Percentiles rank a stretch among this genome's conserved stretches.
phyloP scores from a whole-genome alignment of 2,113 vertebrate species.

The Podarcis cretensis region DNA sequence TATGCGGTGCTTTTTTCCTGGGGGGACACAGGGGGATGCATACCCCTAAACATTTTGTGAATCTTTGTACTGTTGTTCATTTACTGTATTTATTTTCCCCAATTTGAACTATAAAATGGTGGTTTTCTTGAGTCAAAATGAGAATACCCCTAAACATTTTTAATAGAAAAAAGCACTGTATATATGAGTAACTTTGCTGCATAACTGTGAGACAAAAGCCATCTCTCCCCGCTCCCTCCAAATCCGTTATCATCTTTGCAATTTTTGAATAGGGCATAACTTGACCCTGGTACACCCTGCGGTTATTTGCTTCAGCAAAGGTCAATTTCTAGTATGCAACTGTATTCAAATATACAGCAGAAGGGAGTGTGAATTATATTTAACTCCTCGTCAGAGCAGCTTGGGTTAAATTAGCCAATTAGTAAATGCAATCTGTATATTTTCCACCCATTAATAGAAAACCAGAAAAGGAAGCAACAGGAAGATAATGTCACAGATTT shows the following conservation, averaged over 20 bases:
- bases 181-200: background rate
- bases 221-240: background rate
- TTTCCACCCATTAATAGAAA: constrained; percentile 37
- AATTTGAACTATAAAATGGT: too few species aligned
- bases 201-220: background rate
- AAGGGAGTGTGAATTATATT: constrained; percentile 13
- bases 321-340: background rate
- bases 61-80: too few species aligned
- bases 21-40: too few species aligned
- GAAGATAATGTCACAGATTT: constrained; percentile 57
- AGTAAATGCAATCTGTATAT: constrained; percentile 50
- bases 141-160: too few species aligned
- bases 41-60: too few species aligned
- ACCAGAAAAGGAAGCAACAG: constrained; percentile 29
- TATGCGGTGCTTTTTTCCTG: too few species aligned
- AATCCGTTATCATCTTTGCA: background rate
- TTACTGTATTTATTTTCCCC: too few species aligned
- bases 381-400: constrained; percentile 6
- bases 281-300: background rate
- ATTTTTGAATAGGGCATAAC: background rate
- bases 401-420: constrained; percentile 28
- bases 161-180: too few species aligned
- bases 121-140: too few species aligned
- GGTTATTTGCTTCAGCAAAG: background rate
- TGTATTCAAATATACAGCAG: background rate